Conservation (phyloP, 2,888 invertebrate genomes). For the Nomada flava region DNA sequence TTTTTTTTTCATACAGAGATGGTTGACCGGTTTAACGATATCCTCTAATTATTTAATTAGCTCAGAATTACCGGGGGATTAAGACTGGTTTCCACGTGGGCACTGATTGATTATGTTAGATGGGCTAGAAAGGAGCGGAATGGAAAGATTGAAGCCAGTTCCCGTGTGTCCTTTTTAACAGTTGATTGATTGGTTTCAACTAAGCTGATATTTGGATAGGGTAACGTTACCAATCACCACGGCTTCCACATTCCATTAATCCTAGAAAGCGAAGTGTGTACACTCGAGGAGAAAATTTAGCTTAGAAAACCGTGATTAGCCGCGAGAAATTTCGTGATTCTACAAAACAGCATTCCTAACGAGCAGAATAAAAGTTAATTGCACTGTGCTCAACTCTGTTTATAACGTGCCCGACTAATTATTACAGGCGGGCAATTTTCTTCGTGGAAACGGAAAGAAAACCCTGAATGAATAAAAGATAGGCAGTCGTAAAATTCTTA, state of each 20-base stretch:
- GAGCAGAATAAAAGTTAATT: not conserved
- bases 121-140: not conserved
- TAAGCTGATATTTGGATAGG: not conserved
- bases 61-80: too few relatives aligned
- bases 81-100: too few relatives aligned
- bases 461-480: constrained; percentile 1
- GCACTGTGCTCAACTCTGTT: not conserved
- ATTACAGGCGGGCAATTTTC: too few relatives aligned
- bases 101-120: too few relatives aligned
- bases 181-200: not conserved
- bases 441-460: not conserved
- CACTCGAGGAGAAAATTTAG: not conserved
- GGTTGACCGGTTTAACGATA: too few relatives aligned
- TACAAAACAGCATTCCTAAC: not conserved
- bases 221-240: not conserved
- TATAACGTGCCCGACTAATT: not conserved
- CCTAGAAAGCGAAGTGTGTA: not conserved
- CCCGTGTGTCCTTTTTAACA: not conserved
- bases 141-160: not conserved
- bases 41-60: too few relatives aligned
- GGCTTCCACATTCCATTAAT: not conserved
- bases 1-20: too few relatives aligned
- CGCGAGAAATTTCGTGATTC: not conserved
- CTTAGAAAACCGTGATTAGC: not conserved
- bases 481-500: constrained; percentile 69